Evolutionary conservation across 2,797 vertebrate genomes (phyloP).

Genomic region (Xenops minutus): DNA sequence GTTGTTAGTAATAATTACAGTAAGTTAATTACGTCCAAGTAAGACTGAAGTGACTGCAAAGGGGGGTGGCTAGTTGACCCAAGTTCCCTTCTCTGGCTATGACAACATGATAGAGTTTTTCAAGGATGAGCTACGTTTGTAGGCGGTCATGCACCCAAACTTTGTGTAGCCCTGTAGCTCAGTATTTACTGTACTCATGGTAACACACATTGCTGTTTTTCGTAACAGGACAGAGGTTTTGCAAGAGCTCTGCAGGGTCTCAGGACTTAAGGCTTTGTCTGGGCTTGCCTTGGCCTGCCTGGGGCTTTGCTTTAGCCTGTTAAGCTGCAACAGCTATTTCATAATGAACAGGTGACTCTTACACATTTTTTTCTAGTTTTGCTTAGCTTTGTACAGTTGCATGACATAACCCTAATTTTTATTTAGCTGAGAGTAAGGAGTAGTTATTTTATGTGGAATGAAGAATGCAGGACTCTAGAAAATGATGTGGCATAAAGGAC

Average conservation of each 20-base stretch:
- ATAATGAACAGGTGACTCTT: not conserved
- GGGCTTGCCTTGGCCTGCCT: conserved; percentile 1
- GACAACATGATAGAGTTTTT: not conserved
- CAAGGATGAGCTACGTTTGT: not conserved
- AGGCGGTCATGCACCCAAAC: not conserved
- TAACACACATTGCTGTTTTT: not conserved
- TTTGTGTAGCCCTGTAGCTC: not conserved
- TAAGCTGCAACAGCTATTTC: not conserved
- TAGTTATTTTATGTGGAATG: not conserved
- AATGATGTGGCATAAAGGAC: accelerated
- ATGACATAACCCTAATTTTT: not conserved
- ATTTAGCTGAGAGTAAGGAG: not conserved
- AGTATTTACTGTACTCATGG: not conserved
- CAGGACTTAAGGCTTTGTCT: not conserved
- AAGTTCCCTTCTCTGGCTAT: not conserved
- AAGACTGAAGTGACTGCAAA: not conserved
- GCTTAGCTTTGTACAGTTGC: not conserved
- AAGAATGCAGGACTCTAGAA: not conserved
- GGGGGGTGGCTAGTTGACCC: not conserved
- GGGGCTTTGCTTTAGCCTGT: not conserved
- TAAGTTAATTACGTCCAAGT: not conserved
- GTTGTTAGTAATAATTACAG: not conserved
- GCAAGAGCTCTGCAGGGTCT: not conserved
- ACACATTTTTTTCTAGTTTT: not conserved
- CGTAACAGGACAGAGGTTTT: not conserved